phyloP scores from a whole-genome alignment of 2,888 invertebrate genomes.

The Drepanosiphum platanoidis region DNA sequence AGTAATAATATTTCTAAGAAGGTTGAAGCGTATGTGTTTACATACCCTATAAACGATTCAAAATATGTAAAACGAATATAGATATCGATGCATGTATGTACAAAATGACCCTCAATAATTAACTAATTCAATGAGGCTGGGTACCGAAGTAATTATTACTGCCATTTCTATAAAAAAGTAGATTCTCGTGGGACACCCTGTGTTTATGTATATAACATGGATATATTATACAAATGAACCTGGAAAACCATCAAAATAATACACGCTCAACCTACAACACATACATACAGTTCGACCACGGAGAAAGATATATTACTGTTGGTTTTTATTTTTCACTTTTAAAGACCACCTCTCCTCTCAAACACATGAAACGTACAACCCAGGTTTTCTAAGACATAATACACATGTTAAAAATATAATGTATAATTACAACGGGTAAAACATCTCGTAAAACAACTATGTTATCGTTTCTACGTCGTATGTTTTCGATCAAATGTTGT shows the following conservation, averaged over 20 bases:
- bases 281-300: background rate
- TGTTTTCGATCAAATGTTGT: background rate
- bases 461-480: slow-evolving; percentile 4
- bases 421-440: background rate
- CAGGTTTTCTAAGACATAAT: background rate
- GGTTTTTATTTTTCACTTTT: background rate
- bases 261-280: background rate
- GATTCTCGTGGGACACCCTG: background rate
- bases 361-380: too few relatives aligned
- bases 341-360: background rate
- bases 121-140: too few relatives aligned
- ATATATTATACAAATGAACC: background rate
- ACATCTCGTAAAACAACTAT: background rate
- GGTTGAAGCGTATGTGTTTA: too few relatives aligned
- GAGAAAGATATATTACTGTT: background rate
- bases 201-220: too few relatives aligned
- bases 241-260: background rate
- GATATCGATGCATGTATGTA: background rate
- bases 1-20: too few relatives aligned
- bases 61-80: background rate
- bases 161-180: background rate
- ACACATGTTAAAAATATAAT: background rate
- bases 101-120: too few relatives aligned
- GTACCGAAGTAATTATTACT: background rate
- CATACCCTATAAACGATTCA: background rate